A percentile compares a stretch with the other conserved stretches of the same genome.
Evolutionary conservation across 2,888 invertebrate genomes (phyloP).

Genomic region (Pachymerium ferrugineum): DNA sequence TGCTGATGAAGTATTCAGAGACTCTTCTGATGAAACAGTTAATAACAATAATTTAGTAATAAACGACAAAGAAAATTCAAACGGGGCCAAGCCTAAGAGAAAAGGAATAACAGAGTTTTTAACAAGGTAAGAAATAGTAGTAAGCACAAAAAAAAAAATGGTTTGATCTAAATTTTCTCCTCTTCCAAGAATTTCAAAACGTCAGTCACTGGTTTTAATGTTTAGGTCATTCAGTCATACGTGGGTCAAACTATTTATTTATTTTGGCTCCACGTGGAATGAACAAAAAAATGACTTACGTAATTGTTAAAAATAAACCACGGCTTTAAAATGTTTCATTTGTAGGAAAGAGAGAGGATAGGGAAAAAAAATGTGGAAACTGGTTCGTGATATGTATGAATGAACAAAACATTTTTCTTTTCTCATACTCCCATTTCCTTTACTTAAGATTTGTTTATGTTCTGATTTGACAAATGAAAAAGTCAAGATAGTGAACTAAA

Average conservation of each 20-base stretch:
- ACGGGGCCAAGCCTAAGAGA: conserved; percentile 38
- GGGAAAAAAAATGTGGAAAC: background rate
- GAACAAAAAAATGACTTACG: background rate
- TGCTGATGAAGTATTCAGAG: conserved; percentile 31
- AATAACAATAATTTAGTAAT: conserved; percentile 28
- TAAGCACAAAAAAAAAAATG: too few relatives aligned
- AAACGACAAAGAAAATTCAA: background rate
- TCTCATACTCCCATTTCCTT: background rate
- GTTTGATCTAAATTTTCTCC: background rate
- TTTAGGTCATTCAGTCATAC: conserved; percentile 2
- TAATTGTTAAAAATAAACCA: background rate
- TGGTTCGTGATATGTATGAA: too few relatives aligned
- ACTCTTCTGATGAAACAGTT: background rate
- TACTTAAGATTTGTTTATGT: background rate
- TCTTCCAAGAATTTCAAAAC: background rate
- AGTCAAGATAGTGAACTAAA: background rate
- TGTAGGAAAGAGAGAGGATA: background rate
- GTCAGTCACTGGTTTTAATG: too few relatives aligned
- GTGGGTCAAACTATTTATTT: background rate
- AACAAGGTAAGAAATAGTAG: conserved; percentile 35
- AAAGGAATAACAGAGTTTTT: conserved; percentile 37
- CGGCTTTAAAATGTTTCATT: background rate
- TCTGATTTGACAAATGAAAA: background rate
- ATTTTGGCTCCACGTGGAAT: background rate
- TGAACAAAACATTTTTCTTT: background rate